These are phyloP conservation scores for Netta rufina DNA, from an alignment of 2,797 vertebrate species.

Conservation along the genomic window DNA sequence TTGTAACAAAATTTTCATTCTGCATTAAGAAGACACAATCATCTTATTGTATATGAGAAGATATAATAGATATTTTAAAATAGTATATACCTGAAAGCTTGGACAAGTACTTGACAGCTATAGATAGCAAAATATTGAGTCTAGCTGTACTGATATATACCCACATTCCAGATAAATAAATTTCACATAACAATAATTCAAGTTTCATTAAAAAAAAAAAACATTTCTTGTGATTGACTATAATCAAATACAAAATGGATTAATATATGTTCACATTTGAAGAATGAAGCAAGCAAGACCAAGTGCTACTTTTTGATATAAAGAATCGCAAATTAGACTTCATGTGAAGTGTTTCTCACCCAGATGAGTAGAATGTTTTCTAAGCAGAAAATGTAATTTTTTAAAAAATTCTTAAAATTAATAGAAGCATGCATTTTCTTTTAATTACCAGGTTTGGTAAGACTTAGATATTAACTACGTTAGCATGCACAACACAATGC, in stretches of 20 bases:
- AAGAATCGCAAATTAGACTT: not conserved
- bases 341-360: not conserved
- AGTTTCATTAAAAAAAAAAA: not conserved
- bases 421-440: not conserved
- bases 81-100: not conserved
- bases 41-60: not conserved
- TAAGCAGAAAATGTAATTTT: not conserved
- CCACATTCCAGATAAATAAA: not conserved
- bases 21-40: not conserved
- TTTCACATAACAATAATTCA: not conserved
- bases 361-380: not conserved
- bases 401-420: not conserved
- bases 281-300: not conserved
- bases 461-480: not conserved
- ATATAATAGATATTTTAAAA: not conserved
- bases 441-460: not conserved
- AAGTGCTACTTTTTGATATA: not conserved
- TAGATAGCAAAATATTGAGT: not conserved
- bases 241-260: not conserved
- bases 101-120: not conserved
- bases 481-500: not conserved
- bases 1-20: not conserved
- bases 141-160: not conserved
- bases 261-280: not conserved
- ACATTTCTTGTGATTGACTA: accelerated